Conservation (phyloP, 2,888 invertebrate genomes). For the Troglohyphantes excavatus region DNA sequence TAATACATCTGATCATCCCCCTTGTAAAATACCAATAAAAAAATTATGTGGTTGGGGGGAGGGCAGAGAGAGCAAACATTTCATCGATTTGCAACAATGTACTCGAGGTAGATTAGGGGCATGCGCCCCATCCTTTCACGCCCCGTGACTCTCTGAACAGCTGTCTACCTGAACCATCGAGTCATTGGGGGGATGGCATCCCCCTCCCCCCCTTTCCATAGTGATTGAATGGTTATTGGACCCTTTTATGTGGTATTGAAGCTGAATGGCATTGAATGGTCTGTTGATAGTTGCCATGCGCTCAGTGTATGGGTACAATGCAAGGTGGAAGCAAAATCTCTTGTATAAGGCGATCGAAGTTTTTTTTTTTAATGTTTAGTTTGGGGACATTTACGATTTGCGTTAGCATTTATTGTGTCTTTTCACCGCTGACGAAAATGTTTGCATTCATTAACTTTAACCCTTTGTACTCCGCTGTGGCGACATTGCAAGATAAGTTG, state of each 20-base stretch:
- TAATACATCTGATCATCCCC: constrained; percentile 30
- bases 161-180: constrained; percentile 22
- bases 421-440: no score
- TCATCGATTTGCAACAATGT: constrained; percentile 71
- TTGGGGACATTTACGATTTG: no score
- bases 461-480: no score
- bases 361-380: no score
- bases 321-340: no score
- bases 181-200: neutral
- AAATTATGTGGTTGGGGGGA: constrained; percentile 17
- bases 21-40: constrained; percentile 51
- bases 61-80: constrained; percentile 37
- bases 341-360: no score
- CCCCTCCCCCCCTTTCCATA: neutral
- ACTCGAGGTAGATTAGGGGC: constrained; percentile 61
- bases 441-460: no score
- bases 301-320: no score
- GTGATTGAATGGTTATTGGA: neutral
- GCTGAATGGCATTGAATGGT: neutral
- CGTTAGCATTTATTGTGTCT: no score
- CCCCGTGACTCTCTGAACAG: constrained; percentile 28
- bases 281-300: neutral
- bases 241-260: neutral
- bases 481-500: no score
- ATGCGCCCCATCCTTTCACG: constrained; percentile 50